These are phyloP conservation scores for Cuculus canorus DNA, from an alignment of 2,797 vertebrate genomes.

Conservation along the genomic window DNA sequence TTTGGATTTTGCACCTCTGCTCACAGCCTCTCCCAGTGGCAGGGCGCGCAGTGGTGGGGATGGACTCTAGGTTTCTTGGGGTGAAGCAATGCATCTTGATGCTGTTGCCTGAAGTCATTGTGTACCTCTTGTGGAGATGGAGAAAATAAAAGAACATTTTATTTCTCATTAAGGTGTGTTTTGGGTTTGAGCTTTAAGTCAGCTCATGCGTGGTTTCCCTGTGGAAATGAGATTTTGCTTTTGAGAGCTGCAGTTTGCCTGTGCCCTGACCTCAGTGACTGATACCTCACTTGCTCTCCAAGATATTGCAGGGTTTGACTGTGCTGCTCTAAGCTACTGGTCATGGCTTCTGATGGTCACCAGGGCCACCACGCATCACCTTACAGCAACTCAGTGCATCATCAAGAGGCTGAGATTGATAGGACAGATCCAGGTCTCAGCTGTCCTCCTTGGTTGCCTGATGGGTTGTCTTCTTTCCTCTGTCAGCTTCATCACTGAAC, in stretches of 20 bases:
- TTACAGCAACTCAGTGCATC: too few relatives aligned
- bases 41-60: not conserved
- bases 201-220: fast-evolving
- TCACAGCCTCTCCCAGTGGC: not conserved
- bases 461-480: not conserved
- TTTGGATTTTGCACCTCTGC: not conserved
- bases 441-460: not conserved
- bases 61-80: fast-evolving
- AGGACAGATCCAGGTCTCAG: not conserved
- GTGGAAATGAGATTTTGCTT: not conserved
- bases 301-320: not conserved
- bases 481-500: not conserved
- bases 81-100: not conserved
- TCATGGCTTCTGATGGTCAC: not conserved
- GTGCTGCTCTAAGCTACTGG: not conserved
- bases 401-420: not conserved
- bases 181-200: not conserved
- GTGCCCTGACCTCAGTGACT: not conserved
- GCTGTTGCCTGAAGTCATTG: not conserved
- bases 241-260: not conserved
- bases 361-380: fast-evolving
- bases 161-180: fast-evolving
- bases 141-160: too few relatives aligned
- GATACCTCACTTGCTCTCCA: not conserved
- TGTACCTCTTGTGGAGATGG: not conserved